Evolutionary conservation across 2,888 invertebrate species (phyloP), one percentile per base, ranked within the genome.

Genomic region (Epsilonema sp.): DNA sequence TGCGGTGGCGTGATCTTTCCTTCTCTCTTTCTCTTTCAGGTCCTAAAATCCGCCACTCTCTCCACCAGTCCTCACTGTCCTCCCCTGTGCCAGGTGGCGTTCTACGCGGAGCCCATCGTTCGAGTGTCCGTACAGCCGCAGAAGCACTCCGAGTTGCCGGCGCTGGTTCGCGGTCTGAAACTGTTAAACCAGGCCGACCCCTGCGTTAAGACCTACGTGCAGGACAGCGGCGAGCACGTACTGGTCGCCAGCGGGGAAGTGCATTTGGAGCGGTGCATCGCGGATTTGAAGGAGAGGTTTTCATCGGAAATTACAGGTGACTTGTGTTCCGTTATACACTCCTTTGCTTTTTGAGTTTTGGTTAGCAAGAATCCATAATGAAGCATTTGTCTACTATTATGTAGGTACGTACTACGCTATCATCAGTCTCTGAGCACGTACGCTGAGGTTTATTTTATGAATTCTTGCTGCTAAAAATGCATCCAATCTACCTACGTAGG

Each of bases 211-310:
- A 42, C 37, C 3, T 31, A 21, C 13, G 24, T 49, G 20, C 45
- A 90, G 66, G 84, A 89, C 61, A 85, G 82, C 0, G 97, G 97
- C 0, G 94, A 97, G 64, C 80, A 87, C 62, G 84, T 97, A 1
- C 72, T 99, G 26, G 77, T 85, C 2, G 90, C 94, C 0, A 82
- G 92, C 1, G 97, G 97, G 0, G 90, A 97, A 70, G 83, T 97
- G 1, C 97, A 97, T 68, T 74, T 97, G 45, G 84, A 92, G 63
- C 78, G 89, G 61, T 97, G 97, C 68, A 71, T 97, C 3, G 82
- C 84, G 62, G 97, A 97, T 70, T 73, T 97, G 45, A 78, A 75
- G 52, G 74, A 75, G 53, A 67, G 70, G 69, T 73, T 52, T 37
- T 20, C 43, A 13, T 3, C 22, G 11, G 31, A 37, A 2, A 26